Base-by-base conservation (phyloP, 1,140 invertebrate species). In the Catajapyx aquilonaris region DNA sequence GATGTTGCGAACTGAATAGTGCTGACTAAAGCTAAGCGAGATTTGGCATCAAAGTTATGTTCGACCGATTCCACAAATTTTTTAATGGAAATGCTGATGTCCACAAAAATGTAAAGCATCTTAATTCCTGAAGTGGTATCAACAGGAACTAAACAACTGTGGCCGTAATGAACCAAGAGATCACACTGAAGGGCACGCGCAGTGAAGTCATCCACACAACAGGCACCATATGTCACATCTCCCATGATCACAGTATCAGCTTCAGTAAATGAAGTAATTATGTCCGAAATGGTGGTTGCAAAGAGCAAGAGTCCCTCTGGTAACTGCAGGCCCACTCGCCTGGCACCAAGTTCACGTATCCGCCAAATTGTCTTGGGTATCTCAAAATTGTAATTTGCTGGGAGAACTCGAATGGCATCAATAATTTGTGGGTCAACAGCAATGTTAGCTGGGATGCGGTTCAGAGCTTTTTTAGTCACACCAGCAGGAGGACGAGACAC, bases 381-480 rank as follows among this genome's bases (percentile, higher is more conserved):
- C 71, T 99, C 95, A 62, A 99, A 98, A 61, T 95, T 96, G 52
- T 99, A 99, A 64, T 99, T 99, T 11, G 65, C 52, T 5, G 95
- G 94, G 33, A 99, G 61, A 33, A 60, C 55, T 45, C 69, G 60
- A 38, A 78, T 73, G 3, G 81, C 79, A 50, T 65, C 58, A 47
- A 80, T 71, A 30, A 93, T 53, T 42, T 74, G 46, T 5, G 72
- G 64, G 67, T 94, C 70, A 49, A 88, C 73, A 15, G 86, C 54
- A 34, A 94, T 69, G 44, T 80, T 74, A 45, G 78, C 72, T 2
- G 86, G 86, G 45, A 93, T 79, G 61, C 49, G 50, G 30, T 52
- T 52, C 2, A 22, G 5, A 23, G 35, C 33, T 22, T 35, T 40
- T 2, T n/a, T 17, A n/a, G n/a, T n/a, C n/a, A n/a, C n/a, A n/a